Base-by-base conservation (phyloP, 2,797 vertebrate genomes). In the Leuciscus waleckii region DNA sequence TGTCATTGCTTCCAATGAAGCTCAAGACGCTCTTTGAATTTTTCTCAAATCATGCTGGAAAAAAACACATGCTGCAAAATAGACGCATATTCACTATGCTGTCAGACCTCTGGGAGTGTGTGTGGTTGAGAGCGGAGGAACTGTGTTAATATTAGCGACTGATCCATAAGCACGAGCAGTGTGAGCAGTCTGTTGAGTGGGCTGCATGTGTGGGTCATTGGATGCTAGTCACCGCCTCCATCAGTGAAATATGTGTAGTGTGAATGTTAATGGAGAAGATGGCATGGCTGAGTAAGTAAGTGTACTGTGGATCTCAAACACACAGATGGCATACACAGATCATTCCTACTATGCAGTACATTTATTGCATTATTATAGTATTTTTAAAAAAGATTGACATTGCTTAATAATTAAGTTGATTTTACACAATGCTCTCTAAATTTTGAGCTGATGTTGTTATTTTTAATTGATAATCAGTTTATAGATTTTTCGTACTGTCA, bases 181-280 rank as follows among this genome's bases (percentile, higher is more conserved):
- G 82, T 56, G 82, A 39, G 69, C 63, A 49, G 69, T 82, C 70
- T 83, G 73, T 83, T 83, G 82, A 68, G 73, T 68, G 73, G 73
- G 82, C 35, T 68, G 73, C 37, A 54, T 68, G 82, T 83, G 82
- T 82, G 81, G 69, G 56, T 79, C 58, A 67, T 1, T 46, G 61
- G 17, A 26, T 79, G 77, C 41, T 49, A 46, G 65, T 68, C 23
- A 14, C 23, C 23, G 58, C 56, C 76, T 63, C 56, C 76, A 63
- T 76, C 23, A 3, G 26, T 83, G 21, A 35, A 81, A n/a, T 51
- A 14, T 54, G 43, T 73, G 54, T 51, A 77, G 54, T 74, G 81
- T 76, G 35, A 67, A 41, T 43, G n/a, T 29, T 41, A 76, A 76
- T 83, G 81, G 58, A 54, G 81, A 49, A 74, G 58, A 75, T 51